These are phyloP conservation scores for Turritopsis rubra DNA, from an alignment of 30 jellyfish, hydroid and myxozoan species.

Conservation along the genomic window DNA sequence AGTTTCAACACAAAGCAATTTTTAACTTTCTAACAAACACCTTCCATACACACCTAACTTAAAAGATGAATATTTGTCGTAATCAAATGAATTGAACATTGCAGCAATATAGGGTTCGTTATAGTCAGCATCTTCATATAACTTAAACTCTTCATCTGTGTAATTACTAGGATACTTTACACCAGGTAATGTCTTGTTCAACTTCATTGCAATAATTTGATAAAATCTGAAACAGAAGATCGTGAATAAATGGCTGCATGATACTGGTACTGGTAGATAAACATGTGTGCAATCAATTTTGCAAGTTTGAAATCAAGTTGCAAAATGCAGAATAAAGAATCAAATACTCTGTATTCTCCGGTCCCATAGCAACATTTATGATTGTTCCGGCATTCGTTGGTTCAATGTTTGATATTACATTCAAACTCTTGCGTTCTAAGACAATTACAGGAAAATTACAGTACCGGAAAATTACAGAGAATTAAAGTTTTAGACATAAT, in stretches of 20 bases:
- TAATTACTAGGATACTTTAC: not conserved
- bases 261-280: not conserved
- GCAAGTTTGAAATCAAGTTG: not conserved
- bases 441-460: not conserved
- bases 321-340: not conserved
- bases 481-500: no score
- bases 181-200: not conserved
- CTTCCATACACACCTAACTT: not conserved
- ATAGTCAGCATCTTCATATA: constrained; percentile 23
- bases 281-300: not conserved
- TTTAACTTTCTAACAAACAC: no score
- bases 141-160: not conserved
- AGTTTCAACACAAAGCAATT: not conserved
- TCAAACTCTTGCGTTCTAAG: not conserved
- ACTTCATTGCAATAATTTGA: constrained; percentile 9
- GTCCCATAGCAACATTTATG: not conserved
- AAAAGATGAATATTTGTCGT: not conserved
- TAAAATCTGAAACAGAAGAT: constrained; percentile 1
- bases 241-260: not conserved
- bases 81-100: not conserved
- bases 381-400: not conserved
- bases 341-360: not conserved
- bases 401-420: not conserved
- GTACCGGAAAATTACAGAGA: no score
- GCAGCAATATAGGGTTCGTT: constrained; percentile 25